Conservation (phyloP, 2,113 vertebrate genomes). For the Gasterosteus aculeatus region DNA sequence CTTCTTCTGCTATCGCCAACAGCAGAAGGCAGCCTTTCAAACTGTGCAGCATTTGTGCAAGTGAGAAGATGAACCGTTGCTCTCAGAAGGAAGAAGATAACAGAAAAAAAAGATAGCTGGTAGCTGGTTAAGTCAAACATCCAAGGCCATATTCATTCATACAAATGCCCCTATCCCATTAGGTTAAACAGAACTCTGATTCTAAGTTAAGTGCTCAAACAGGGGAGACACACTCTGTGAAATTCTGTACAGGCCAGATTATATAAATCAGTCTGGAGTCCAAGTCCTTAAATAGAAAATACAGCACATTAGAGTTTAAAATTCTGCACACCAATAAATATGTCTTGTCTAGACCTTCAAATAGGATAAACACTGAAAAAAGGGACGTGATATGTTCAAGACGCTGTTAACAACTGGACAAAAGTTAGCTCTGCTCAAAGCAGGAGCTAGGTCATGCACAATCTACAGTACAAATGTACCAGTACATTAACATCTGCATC, state of each 20-base stretch:
- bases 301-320: conserved; percentile 43
- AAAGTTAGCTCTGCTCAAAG: conserved; percentile 57
- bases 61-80: conserved; percentile 44
- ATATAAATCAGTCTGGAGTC: conserved; percentile 25
- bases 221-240: conserved; percentile 21
- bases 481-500: conserved; percentile 60
- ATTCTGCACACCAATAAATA: conserved; percentile 34
- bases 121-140: conserved; percentile 30
- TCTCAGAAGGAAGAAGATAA: conserved; percentile 20
- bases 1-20: conserved; percentile 67
- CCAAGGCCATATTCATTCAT: conserved; percentile 48
- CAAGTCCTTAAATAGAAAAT: conserved; percentile 50
- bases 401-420: conserved; percentile 58
- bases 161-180: conserved; percentile 2
- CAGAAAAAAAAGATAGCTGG: conserved; percentile 19
- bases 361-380: conserved; percentile 35
- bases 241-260: conserved; percentile 28
- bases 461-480: conserved; percentile 71
- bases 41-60: conserved; percentile 47
- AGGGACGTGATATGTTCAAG: conserved; percentile 64
- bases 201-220: conserved; percentile 12
- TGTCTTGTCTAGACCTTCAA: neutral
- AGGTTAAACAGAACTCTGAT: conserved; percentile 23
- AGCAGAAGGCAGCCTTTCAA: conserved; percentile 51
- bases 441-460: conserved; percentile 72